These are phyloP conservation scores for Crotalus horridus DNA, from an alignment of 2,113 vertebrate species.

Conservation along the genomic window DNA sequence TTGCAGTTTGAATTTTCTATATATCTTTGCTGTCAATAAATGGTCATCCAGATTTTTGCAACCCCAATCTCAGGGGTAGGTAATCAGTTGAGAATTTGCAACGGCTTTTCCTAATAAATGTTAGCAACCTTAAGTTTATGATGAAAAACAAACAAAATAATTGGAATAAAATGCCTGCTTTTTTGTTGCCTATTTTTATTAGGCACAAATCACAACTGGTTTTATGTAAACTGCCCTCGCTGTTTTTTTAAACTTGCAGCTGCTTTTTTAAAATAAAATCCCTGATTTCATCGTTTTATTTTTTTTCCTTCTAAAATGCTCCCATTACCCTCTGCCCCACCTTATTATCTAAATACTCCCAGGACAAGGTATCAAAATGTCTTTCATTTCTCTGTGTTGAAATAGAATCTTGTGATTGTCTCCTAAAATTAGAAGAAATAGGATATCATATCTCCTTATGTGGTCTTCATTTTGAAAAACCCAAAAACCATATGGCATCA, in stretches of 20 bases:
- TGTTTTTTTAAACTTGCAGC: no score
- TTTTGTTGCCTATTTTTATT: background rate
- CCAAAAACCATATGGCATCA: background rate
- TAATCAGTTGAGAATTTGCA: background rate
- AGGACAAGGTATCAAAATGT: conserved; percentile 12
- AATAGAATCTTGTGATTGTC: background rate
- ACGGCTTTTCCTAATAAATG: background rate
- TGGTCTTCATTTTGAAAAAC: conserved; percentile 2
- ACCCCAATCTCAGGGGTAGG: background rate
- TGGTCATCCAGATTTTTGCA: background rate
- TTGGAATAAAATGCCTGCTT: background rate
- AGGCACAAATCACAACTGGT: background rate
- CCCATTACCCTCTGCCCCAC: conserved; percentile 9
- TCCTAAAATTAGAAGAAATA: background rate
- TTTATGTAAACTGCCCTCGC: background rate
- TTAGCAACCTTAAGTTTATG: background rate
- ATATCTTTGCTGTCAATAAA: background rate
- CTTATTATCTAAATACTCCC: rapidly evolving
- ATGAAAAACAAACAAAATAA: background rate
- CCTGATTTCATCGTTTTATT: conserved; percentile 17
- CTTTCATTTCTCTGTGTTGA: conserved; percentile 20
- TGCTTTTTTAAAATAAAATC: conserved; percentile 5
- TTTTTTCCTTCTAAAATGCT: conserved; percentile 3
- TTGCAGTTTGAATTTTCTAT: background rate
- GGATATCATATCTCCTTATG: background rate